Base-by-base conservation (phyloP, 2,797 vertebrate species). In the Sus cebifrons region DNA sequence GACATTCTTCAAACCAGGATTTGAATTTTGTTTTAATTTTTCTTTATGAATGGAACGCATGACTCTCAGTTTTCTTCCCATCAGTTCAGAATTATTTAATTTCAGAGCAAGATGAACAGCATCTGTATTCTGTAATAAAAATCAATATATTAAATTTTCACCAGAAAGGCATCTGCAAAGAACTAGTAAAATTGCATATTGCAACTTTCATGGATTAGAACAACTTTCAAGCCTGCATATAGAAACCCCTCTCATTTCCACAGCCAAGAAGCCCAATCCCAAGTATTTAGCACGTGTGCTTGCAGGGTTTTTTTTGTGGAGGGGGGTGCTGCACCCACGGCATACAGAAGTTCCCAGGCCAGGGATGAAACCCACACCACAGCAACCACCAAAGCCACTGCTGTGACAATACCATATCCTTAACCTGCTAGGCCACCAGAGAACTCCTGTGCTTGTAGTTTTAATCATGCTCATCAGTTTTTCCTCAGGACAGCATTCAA, bases 81-180 rank as follows among this genome's bases (percentile, higher is more conserved):
- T 95, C 65, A 99, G 96, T 75, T 98, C 96, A 7, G 98, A 98
- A 79, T 98, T 96, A 62, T 98, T 99, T 95, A 99, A 98, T 75
- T 98, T 98, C 94, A 99, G 97, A 92, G 99, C 98, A 77, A 99
- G 99, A 54, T 98, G 98, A 52, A 99, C 99, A 32, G 98, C 98
- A 94, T 99, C 99, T 7, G 89, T 98, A 56, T 98, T 98, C 99
- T 99, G 52, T 49, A 94, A 94, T 60, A 84, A 78, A 89, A 86
- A 49, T 68, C 60, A 58, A 96, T 3, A 81, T 4, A 49, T 7
- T 2, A 78, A 2, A 58, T 58, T 79, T 79, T 79, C 10, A 96
- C 17, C 40, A 95, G 78, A 95, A 89, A 74, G 8, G 27, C 5
- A 21, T 23, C 32, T 73, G 75, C 27, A 67, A 82, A 40, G 21